A percentile compares a stretch with the other conserved stretches of the same genome.
Conservation (phyloP, 2,888 invertebrate genomes). For the Metallyticus violacea region DNA sequence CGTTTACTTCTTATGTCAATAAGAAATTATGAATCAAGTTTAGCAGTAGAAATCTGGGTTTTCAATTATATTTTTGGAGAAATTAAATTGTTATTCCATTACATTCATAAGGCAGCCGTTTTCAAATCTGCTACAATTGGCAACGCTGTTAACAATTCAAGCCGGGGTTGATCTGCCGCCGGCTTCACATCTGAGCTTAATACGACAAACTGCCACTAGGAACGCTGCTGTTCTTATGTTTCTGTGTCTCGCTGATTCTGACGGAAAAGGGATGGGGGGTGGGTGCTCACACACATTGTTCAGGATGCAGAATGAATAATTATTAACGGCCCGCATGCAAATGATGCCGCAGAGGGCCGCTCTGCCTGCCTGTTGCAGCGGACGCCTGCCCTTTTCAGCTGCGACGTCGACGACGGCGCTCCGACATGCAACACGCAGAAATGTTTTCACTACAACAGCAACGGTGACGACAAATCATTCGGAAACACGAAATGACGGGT, state of each 20-base stretch:
- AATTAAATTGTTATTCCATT: no score
- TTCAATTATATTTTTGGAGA: no score
- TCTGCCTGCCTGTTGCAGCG: conserved; percentile 3
- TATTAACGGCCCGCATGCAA: conserved; percentile 17
- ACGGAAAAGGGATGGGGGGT: neutral
- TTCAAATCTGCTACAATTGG: neutral
- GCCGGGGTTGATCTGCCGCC: neutral
- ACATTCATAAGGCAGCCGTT: no score
- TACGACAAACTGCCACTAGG: neutral
- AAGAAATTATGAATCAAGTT: no score
- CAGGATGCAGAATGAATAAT: conserved; percentile 10
- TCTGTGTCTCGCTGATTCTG: neutral
- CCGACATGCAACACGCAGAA: neutral
- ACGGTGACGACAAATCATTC: conserved; percentile 6
- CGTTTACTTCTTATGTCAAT: no score
- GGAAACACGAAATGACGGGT: conserved; percentile 10
- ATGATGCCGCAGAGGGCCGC: neutral
- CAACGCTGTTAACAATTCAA: neutral
- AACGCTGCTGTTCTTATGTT: neutral
- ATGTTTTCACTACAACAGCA: neutral
- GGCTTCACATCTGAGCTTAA: neutral
- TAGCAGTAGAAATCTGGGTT: no score
- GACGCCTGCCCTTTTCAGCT: neutral
- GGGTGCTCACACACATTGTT: neutral
- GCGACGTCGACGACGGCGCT: neutral